Evolutionary conservation across 2,113 vertebrate genomes (phyloP).

Genomic region (Noctilio leporinus): DNA sequence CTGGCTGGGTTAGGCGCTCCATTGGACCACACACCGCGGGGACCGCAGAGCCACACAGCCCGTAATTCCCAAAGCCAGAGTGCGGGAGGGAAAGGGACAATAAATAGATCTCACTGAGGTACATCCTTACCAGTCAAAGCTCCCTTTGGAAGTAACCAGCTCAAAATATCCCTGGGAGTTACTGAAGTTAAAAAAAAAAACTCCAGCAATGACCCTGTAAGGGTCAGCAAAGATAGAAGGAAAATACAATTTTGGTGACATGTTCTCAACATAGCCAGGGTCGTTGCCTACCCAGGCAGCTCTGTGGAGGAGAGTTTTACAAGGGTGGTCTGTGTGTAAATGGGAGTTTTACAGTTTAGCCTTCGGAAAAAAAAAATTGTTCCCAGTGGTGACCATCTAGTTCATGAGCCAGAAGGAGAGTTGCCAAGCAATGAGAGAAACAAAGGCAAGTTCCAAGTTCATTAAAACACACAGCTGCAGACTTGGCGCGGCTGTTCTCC

Average conservation of each 20-base stretch:
- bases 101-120: constrained; percentile 52
- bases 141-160: constrained; percentile 46
- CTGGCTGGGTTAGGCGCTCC: neutral
- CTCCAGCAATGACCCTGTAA: neutral
- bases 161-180: constrained; percentile 38
- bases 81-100: constrained; percentile 37
- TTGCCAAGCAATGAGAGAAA: constrained; percentile 60
- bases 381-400: constrained; percentile 52
- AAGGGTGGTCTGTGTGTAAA: neutral
- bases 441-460: constrained; percentile 59
- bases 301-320: neutral
- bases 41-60: neutral
- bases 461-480: constrained; percentile 40
- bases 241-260: neutral
- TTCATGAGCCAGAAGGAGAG: constrained; percentile 25
- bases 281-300: neutral
- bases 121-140: neutral
- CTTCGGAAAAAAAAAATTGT: constrained; percentile 13
- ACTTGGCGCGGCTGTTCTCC: neutral
- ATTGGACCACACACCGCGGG: neutral
- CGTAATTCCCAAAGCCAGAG: constrained; percentile 45
- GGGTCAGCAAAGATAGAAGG: neutral
- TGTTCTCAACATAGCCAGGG: neutral
- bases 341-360: neutral
- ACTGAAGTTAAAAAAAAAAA: neutral